A percentile compares a stretch with the other conserved stretches of the same genome.
Conservation (phyloP, 30 jellyfish, hydroid and myxozoan species). For the Aurelia coerulea region DNA sequence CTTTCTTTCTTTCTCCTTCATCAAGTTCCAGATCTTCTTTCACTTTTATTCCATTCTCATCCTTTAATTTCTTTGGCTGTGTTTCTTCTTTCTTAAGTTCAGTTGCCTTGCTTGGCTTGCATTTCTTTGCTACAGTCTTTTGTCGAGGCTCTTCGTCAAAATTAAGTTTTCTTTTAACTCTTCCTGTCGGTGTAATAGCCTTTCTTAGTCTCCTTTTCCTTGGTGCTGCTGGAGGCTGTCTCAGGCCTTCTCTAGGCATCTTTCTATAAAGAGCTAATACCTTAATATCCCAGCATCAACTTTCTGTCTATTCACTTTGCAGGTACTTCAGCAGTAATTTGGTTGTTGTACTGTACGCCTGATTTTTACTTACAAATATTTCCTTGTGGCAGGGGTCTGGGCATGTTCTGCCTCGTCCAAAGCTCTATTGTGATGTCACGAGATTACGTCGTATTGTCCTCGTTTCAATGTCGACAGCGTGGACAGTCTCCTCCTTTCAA, state of each 20-base stretch:
- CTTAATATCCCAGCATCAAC: no score
- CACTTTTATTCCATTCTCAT: background rate
- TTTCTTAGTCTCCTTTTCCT: slow-evolving; percentile 26
- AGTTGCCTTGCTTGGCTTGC: no score
- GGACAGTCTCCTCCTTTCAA: no score
- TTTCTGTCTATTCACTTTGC: no score
- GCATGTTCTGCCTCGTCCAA: slow-evolving; percentile 77
- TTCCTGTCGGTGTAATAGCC: slow-evolving; percentile 33
- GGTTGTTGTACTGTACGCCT: no score
- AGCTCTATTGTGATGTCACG: slow-evolving; percentile 44
- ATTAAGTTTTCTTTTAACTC: slow-evolving; percentile 48
- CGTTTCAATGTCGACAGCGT: slow-evolving; percentile 3
- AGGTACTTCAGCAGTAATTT: no score
- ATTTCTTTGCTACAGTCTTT: no score
- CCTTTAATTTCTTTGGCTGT: no score
- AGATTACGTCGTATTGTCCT: background rate
- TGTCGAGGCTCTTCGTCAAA: slow-evolving; percentile 24
- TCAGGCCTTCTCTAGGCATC: background rate
- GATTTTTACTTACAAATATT: slow-evolving; percentile 36
- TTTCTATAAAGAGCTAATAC: no score
- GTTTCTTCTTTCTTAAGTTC: no score
- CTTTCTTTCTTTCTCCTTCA: background rate
- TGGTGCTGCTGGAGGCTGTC: slow-evolving; percentile 71
- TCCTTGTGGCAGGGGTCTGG: slow-evolving; percentile 53
- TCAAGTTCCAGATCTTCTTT: background rate